phyloP scores from a whole-genome alignment of 2,113 vertebrate genomes.

The Dicentrarchus labrax region DNA sequence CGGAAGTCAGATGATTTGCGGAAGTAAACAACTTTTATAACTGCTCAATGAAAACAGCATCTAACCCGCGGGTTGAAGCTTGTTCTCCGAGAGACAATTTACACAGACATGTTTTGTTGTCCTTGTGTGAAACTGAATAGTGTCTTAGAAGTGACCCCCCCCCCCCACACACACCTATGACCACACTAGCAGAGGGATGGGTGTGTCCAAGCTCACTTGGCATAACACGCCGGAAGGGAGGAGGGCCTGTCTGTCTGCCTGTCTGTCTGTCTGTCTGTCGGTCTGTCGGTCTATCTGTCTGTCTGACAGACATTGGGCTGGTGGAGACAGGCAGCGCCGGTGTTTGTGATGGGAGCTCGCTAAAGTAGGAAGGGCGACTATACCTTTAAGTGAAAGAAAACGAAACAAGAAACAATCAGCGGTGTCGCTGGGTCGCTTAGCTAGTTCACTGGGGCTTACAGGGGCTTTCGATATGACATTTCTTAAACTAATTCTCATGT shows the following conservation, averaged over 20 bases:
- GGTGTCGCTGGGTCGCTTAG: constrained; percentile 38
- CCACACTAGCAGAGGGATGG: constrained; percentile 14
- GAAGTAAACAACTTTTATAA: constrained; percentile 7
- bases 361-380: constrained; percentile 71
- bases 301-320: constrained; percentile 56
- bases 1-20: constrained; percentile 40
- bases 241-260: constrained; percentile 34
- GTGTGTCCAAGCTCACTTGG: constrained; percentile 33
- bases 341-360: constrained; percentile 61
- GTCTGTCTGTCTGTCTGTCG: background rate
- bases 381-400: constrained; percentile 74
- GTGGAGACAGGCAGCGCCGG: constrained; percentile 51
- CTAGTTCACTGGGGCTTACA: constrained; percentile 26
- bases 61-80: background rate
- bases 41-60: background rate
- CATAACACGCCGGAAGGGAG: constrained; percentile 63
- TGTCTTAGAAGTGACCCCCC: background rate
- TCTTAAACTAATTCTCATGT: constrained; percentile 69
- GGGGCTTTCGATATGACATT: constrained; percentile 77
- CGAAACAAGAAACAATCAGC: constrained; percentile 63
- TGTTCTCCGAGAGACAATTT: background rate
- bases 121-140: background rate
- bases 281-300: constrained; percentile 30
- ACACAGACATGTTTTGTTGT: background rate
- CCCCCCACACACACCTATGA: too few relatives aligned